phyloP scores from a whole-genome alignment of 2,113 vertebrate species.

The Albula goreensis region DNA sequence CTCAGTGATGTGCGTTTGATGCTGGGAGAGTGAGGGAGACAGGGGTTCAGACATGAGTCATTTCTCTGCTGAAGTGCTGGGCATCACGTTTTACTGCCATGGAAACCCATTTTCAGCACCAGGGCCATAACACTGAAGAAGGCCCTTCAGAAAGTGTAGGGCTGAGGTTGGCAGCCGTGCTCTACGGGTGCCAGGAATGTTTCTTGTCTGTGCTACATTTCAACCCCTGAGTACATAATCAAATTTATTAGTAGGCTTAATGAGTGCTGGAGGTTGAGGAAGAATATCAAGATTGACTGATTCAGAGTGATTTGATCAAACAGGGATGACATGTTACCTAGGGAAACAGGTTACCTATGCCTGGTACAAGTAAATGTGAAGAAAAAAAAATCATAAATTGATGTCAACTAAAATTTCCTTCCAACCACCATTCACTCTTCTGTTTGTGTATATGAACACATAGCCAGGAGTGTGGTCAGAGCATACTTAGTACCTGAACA shows the following conservation, averaged over 20 bases:
- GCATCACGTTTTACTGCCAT: neutral
- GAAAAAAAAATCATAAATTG: too few relatives aligned
- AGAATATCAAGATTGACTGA: too few relatives aligned
- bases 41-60: neutral
- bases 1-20: conserved; percentile 53
- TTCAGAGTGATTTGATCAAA: too few relatives aligned
- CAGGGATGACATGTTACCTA: too few relatives aligned
- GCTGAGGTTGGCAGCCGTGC: too few relatives aligned
- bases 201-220: too few relatives aligned
- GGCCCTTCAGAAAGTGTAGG: neutral
- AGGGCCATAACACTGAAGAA: neutral
- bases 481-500: neutral
- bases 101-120: neutral
- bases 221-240: too few relatives aligned
- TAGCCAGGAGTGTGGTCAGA: neutral
- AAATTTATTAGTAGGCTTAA: too few relatives aligned
- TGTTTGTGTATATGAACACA: neutral
- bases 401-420: neutral
- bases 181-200: too few relatives aligned
- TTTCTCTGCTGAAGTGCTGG: neutral
- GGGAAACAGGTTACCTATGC: too few relatives aligned
- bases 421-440: neutral
- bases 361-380: too few relatives aligned
- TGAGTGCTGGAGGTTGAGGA: too few relatives aligned
- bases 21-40: conserved; percentile 29